Conservation (phyloP, 2,113 vertebrate genomes). For the Hylia prasina region DNA sequence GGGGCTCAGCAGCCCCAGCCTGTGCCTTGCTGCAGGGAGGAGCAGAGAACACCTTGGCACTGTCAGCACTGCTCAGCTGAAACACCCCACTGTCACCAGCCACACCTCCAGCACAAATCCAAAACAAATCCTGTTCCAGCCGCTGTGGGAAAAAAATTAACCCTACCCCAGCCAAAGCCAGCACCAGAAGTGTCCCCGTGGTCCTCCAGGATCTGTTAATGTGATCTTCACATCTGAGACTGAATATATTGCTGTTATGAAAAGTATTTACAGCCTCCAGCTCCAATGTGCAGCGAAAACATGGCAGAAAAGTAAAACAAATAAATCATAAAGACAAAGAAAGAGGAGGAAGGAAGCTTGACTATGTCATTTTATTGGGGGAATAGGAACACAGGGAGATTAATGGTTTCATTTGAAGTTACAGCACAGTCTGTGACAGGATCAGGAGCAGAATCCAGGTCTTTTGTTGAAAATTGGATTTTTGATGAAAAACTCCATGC, state of each 20-base stretch:
- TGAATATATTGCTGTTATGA: neutral
- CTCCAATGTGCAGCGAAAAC: neutral
- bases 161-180: neutral
- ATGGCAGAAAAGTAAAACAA: slow-evolving; percentile 34
- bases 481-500: slow-evolving; percentile 40
- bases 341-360: slow-evolving; percentile 7
- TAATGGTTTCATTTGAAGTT: slow-evolving; percentile 38
- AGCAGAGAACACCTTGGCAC: neutral
- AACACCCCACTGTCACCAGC: rapidly evolving
- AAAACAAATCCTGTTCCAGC: neutral
- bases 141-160: neutral
- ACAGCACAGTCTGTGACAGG: neutral
- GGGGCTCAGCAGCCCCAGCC: neutral
- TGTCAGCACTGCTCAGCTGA: neutral
- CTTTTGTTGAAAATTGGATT: slow-evolving; percentile 30
- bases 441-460: neutral
- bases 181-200: neutral
- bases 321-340: slow-evolving; percentile 62
- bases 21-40: neutral
- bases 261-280: slow-evolving; percentile 40
- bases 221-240: neutral
- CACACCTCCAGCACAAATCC: neutral
- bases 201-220: neutral
- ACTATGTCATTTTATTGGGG: slow-evolving; percentile 4
- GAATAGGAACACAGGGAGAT: neutral